Base-by-base conservation (phyloP, 2,113 vertebrate genomes). In the Halichoerus grypus region DNA sequence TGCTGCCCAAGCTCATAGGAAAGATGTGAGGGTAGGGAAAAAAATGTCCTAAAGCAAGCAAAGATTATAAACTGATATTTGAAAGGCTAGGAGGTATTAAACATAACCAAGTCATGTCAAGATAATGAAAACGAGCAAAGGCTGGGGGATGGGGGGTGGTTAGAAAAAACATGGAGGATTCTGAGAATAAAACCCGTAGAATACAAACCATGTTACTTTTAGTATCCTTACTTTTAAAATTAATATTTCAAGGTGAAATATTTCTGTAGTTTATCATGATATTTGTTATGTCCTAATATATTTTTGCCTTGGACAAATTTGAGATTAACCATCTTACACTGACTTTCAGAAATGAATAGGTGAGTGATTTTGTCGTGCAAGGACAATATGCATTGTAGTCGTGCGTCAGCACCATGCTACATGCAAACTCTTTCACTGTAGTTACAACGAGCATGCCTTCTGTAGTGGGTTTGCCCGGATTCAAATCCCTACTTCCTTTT, bases 221-320 rank as follows among this genome's bases (percentile, higher is more conserved):
- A 59, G 21, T 91, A 42, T 87, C 18, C 51, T 46, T 65, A 36
- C 89, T 92, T 74, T 94, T 84, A 69, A 96, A 95, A 76, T 72
- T 39, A 1, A 3, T 14, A 36, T 59, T 36, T 90, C 67, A 76
- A 69, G 15, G 39, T 94, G 79, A 89, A 65, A 72, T 72, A 46
- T 61, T 77, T 76, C 31, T 74, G 4, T 53, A 65, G 69, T 55
- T 91, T 76, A 61, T 55, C 15, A 71, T 81, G 15, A 8, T 3
- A 67, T 22, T 65, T 24, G 36, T n/a, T 71, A 24, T 28, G 3
- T 46, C 42, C 7, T 71, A 67, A 33, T 4, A 28, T 88, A 63
- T 33, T 88, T 65, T 76, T 94, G 26, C 31, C 11, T 89, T 86
- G 19, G 22, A 36, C 3, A 76, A 80, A 79, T 81, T 67, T 86